Evolutionary conservation across 37 sponge, comb jelly and placozoan species (phyloP).

Genomic region (Hormiphora californensis): DNA sequence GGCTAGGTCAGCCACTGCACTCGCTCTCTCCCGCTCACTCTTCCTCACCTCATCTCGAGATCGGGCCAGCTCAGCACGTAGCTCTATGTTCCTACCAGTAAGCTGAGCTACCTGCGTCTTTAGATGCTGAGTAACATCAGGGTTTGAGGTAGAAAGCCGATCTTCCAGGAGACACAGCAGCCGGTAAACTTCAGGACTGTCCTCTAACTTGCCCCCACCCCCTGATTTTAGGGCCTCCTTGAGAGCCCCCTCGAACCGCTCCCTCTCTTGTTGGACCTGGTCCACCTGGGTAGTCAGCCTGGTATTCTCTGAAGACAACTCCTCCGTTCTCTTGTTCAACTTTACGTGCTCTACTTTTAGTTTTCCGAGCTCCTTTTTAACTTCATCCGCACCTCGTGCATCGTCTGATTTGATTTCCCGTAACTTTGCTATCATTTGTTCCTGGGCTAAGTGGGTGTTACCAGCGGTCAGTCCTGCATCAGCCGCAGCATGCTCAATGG

Average conservation of each 20-base stretch:
- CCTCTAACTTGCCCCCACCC: background rate
- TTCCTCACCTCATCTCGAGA: constrained; percentile 12
- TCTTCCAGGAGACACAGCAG: constrained; percentile 18
- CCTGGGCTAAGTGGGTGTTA: background rate
- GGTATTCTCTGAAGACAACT: background rate
- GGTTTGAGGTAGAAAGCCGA: background rate
- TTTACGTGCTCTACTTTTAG: constrained; percentile 6
- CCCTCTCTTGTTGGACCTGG: background rate
- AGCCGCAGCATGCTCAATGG: constrained; percentile 48
- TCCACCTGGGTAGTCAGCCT: background rate
- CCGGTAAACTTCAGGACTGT: constrained; percentile 11
- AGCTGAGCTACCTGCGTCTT: constrained; percentile 40
- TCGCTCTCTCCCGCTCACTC: constrained; percentile 40
- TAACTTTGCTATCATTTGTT: constrained; percentile 47
- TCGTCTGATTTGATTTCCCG: constrained; percentile 28
- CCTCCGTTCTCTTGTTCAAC: background rate
- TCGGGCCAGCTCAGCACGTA: constrained; percentile 18
- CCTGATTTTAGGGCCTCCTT: background rate
- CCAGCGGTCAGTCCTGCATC: constrained; percentile 28
- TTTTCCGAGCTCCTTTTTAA: background rate
- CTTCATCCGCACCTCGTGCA: background rate
- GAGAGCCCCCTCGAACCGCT: constrained; percentile 20
- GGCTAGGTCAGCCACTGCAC: constrained; percentile 22
- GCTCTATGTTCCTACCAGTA: constrained; percentile 20
- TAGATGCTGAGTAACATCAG: constrained; percentile 43